Evolutionary conservation across 2,113 vertebrate genomes (phyloP).

Genomic region (Sisor rabdophorus): DNA sequence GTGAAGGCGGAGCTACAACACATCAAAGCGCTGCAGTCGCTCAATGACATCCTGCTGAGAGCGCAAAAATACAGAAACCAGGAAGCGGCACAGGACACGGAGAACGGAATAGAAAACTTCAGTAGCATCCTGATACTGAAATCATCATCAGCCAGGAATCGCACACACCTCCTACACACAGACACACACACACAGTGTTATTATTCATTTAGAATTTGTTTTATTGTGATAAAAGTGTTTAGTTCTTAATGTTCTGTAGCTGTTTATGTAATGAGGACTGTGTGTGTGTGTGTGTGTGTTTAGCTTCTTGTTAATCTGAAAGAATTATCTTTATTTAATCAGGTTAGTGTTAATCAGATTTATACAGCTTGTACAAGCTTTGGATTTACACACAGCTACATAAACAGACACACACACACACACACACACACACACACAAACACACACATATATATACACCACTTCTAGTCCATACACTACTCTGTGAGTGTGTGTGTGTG

Average conservation of each 20-base stretch:
- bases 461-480: too few relatives aligned
- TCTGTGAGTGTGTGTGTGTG: too few relatives aligned
- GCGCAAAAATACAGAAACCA: conserved; percentile 57
- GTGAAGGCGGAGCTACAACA: conserved; percentile 61
- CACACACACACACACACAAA: too few relatives aligned
- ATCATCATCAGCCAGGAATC: conserved; percentile 46
- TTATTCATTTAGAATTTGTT: not conserved
- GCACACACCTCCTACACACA: conserved; percentile 37
- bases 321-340: conserved; percentile 37
- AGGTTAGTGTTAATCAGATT: conserved; percentile 40
- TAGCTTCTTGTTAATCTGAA: conserved; percentile 30
- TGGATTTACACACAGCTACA: not conserved
- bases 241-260: not conserved
- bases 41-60: conserved; percentile 47
- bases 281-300: conserved; percentile 1
- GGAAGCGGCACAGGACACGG: conserved; percentile 54
- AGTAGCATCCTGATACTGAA: conserved; percentile 40
- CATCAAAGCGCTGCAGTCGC: conserved; percentile 56
- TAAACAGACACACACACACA: not conserved
- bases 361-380: not conserved
- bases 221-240: not conserved
- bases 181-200: not conserved
- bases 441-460: too few relatives aligned
- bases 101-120: conserved; percentile 53
- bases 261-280: not conserved